Conservation (phyloP, 30 jellyfish, hydroid and myxozoan species). For the Phacellophora camtschatica region DNA sequence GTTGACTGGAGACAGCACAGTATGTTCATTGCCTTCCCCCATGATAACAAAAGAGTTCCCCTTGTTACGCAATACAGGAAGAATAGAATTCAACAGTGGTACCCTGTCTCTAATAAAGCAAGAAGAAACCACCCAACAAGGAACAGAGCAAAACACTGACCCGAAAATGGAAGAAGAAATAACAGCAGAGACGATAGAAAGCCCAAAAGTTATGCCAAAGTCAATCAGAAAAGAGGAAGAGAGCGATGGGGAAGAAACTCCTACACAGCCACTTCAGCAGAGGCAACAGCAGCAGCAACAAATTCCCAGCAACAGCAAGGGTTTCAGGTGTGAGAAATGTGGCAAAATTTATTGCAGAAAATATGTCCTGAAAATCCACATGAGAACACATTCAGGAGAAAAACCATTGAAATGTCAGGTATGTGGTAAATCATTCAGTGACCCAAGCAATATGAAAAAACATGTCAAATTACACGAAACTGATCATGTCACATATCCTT, state of each 20-base stretch:
- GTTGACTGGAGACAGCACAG: slow-evolving; percentile 56
- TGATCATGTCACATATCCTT: slow-evolving; percentile 90
- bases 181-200: not conserved
- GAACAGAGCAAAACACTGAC: slow-evolving; percentile 8
- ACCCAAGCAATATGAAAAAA: slow-evolving; percentile 98
- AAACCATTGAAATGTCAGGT: slow-evolving; percentile 89
- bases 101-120: slow-evolving; percentile 9
- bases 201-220: slow-evolving; percentile 12
- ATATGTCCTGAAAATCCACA: slow-evolving; percentile 91
- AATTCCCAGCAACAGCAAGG: slow-evolving; percentile 41
- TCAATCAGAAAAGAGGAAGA: slow-evolving; percentile 23
- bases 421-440: slow-evolving; percentile 98
- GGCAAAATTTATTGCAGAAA: slow-evolving; percentile 96
- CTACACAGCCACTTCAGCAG: slow-evolving; percentile 65
- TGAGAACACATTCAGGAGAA: slow-evolving; percentile 96
- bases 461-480: slow-evolving; percentile 93
- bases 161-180: slow-evolving; percentile 1
- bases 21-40: slow-evolving; percentile 38
- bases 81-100: slow-evolving; percentile 65
- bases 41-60: slow-evolving; percentile 65
- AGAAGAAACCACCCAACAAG: not conserved
- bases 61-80: slow-evolving; percentile 72
- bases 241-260: slow-evolving; percentile 62
- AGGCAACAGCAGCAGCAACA: slow-evolving; percentile 48
- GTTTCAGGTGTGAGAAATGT: slow-evolving; percentile 85